Evolutionary conservation across 2,888 invertebrate genomes (phyloP), one percentile per base, ranked within the genome.

Genomic region (Lycia hirtaria): DNA sequence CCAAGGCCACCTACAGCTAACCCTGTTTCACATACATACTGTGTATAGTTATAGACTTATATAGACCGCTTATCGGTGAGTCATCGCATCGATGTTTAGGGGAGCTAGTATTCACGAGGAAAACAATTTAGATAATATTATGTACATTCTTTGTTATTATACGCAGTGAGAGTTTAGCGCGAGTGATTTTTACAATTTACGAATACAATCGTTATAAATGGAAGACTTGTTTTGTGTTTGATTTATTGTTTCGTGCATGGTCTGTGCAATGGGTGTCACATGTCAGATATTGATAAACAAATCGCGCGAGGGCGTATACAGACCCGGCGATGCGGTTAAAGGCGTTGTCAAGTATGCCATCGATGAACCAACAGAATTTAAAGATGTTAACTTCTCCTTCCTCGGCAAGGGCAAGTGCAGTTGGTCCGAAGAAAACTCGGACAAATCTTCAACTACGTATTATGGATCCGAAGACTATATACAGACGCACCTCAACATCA

Each of bases 271-370:
- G 44, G 44, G 44, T 5, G 30, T 44, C 3, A 44, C 44, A 7
- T 68, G 72, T 56, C 56, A 73, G 33, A 74, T 73, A 50, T 41
- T 60, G 6, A 48, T 73, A 17, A 32, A 61, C 7, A 60, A 60
- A 40, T 51, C 48, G 37, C 19, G 26, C 19, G 60, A 52, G 4
- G 60, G 55, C 1, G 58, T 47, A 0, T 60, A 62, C 35, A 40
- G 52, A 14, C 52, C 68, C 7, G 69, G 69, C n/a, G 44, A 30
- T 2, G n/a, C 14, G 2, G 30, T 44, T 3, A 44, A 3, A n/a
- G 44, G 44, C n/a, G 12, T 44, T 30, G 44, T 44, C 12, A 44
- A 44, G 7, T 44, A 44, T 12, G 44, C 44, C 1, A 17, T 12
- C 37, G 68, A 68, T 6, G 62, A 67, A 50, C 62, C 61, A 0